Evolutionary conservation across 2,888 invertebrate genomes (phyloP).

Genomic region (Agriopis leucophaearia): DNA sequence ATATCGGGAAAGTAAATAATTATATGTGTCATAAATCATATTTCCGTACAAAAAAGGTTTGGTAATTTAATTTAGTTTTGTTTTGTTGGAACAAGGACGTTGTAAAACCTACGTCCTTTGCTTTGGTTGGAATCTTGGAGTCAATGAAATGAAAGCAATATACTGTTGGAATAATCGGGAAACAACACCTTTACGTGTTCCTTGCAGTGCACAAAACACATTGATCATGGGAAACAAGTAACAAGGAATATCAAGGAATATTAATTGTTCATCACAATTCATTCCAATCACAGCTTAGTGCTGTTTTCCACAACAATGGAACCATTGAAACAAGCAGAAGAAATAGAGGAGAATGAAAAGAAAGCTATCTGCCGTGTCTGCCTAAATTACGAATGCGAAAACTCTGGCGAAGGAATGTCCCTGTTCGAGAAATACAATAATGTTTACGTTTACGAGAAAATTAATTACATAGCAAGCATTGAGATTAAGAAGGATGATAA

Average conservation of each 20-base stretch:
- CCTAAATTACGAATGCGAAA: constrained; percentile 51
- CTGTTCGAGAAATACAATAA: constrained; percentile 67
- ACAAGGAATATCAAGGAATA: not conserved
- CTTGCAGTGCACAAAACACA: no score
- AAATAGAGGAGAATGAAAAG: constrained; percentile 44
- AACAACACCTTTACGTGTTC: no score
- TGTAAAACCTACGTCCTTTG: no score
- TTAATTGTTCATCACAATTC: not conserved
- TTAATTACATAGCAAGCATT: constrained; percentile 66
- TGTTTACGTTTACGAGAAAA: constrained; percentile 62
- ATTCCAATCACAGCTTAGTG: not conserved
- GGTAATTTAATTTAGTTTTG: no score
- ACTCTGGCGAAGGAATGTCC: constrained; percentile 58
- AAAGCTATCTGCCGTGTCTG: constrained; percentile 69
- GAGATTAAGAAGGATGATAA: constrained; percentile 66
- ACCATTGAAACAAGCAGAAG: not conserved
- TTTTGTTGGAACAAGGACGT: no score
- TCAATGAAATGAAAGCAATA: no score
- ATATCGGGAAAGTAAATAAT: no score
- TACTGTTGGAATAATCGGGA: no score
- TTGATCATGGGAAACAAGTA: no score
- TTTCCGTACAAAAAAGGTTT: no score
- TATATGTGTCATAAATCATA: no score
- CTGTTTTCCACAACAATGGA: constrained; percentile 2
- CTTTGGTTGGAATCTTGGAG: no score